phyloP scores from a whole-genome alignment of 2,888 invertebrate genomes.

The Aplocera efformata region DNA sequence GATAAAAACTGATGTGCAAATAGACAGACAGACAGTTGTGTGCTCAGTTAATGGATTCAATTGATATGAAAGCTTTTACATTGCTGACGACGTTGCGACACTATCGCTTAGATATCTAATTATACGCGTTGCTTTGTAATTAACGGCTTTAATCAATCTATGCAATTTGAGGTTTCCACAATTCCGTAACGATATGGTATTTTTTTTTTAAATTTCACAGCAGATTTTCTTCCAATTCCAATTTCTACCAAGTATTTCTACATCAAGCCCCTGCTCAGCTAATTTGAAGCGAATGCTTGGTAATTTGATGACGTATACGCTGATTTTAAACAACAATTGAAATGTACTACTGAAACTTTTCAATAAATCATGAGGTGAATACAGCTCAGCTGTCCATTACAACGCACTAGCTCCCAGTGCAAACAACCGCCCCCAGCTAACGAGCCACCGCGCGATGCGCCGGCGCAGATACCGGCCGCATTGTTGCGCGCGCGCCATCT shows the following conservation, averaged over 20 bases:
- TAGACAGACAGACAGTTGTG: constrained; percentile 74
- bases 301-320: too few species aligned
- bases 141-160: too few species aligned
- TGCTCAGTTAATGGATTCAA: constrained; percentile 80
- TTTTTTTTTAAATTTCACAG: too few species aligned
- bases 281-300: too few species aligned
- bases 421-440: constrained; percentile 72
- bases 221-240: too few species aligned
- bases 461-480: constrained; percentile 64
- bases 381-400: constrained; percentile 17
- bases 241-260: too few species aligned
- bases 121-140: too few species aligned
- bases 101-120: constrained; percentile 41
- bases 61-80: constrained; percentile 80
- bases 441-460: constrained; percentile 75
- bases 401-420: constrained; percentile 31
- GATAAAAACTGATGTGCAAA: constrained; percentile 80
- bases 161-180: too few species aligned
- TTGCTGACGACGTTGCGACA: constrained; percentile 63
- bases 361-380: constrained; percentile 11
- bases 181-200: too few species aligned
- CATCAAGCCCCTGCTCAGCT: too few species aligned
- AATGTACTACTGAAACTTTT: too few species aligned
- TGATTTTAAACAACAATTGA: too few species aligned
- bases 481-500: constrained; percentile 77